Evolutionary conservation across 2,113 vertebrate genomes (phyloP).

Genomic region (Oncorhynchus clarkii): DNA sequence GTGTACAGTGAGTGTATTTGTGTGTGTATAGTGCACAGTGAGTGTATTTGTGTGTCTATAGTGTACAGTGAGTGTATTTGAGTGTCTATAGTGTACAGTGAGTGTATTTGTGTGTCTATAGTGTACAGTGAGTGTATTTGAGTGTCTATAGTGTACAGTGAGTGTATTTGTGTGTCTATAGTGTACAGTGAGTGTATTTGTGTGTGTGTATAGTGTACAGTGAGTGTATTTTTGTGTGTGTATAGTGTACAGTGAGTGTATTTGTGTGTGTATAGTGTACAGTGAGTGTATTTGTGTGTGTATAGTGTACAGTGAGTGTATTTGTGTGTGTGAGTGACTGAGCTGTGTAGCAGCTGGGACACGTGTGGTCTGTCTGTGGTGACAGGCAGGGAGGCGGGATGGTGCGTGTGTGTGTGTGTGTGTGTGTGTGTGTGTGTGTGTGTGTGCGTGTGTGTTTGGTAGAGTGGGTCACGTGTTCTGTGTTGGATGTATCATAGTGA

Average conservation of each 20-base stretch:
- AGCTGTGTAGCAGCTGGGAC: not conserved
- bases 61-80: too few relatives aligned
- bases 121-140: not conserved
- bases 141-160: not conserved
- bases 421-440: constrained; percentile 23
- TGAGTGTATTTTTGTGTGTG: not conserved
- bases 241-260: not conserved
- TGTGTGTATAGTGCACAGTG: not conserved
- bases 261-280: not conserved
- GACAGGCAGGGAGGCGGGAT: constrained; percentile 26
- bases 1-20: not conserved
- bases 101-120: not conserved
- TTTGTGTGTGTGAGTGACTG: not conserved
- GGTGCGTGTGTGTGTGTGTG: not conserved
- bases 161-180: too few relatives aligned
- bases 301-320: too few relatives aligned
- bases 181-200: not conserved
- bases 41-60: not conserved
- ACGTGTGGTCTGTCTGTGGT: not conserved
- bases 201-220: not conserved
- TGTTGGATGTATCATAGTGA: not conserved
- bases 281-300: not conserved
- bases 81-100: not conserved
- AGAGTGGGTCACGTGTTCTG: not conserved
- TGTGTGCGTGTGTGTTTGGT: constrained; percentile 16